Evolutionary conservation across 2,888 invertebrate genomes (phyloP), one percentile per base, ranked within the genome.

Genomic region (Nomada hirtipes): DNA sequence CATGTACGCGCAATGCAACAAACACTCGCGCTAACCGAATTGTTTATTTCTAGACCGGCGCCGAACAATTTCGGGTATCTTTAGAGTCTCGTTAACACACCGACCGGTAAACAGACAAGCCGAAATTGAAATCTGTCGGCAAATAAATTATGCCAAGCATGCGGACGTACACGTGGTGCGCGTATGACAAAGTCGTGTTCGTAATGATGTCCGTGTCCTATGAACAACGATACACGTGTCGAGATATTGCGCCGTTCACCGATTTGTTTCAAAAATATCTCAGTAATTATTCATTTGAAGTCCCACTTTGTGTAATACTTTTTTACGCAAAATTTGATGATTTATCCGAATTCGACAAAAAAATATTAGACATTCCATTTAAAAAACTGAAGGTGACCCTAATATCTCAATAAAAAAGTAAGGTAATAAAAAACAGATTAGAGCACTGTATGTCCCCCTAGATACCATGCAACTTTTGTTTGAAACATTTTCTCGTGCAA

Each of bases 161-260:
- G 72, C 36, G 47, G 53, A 47, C 60, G 64, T 53, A 55, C 69
- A 68, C 63, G 64, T 10, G 57, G 42, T 61, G 26, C 42, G n/a
- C 50, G 67, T 65, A 52, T 81, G 82, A 68, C 63, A 55, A 64
- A 29, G 15, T 10, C 44, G 55, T 72, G 61, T 67, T 76, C 42
- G 20, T 18, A 4, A 44, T 29, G 42, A 15, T 70, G 60, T 20
- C 52, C 72, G 36, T 9, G 15, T 26, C 20, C 42, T 23, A 23
- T 26, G 53, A 55, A 57, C 47, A 26, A 47, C 13, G 47, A 20
- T 64, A 36, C 82, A 79, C 88, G 88, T 82, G 86, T 70, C 85
- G 69, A 65, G 68, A 55, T 87, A 82, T 74, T 86, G 85, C 86
- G 88, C 42, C 69, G 85, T 71, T 81, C 13, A 13, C 11, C 53